Conservation (phyloP, 2,797 vertebrate species). For the Sitta carolinensis region DNA sequence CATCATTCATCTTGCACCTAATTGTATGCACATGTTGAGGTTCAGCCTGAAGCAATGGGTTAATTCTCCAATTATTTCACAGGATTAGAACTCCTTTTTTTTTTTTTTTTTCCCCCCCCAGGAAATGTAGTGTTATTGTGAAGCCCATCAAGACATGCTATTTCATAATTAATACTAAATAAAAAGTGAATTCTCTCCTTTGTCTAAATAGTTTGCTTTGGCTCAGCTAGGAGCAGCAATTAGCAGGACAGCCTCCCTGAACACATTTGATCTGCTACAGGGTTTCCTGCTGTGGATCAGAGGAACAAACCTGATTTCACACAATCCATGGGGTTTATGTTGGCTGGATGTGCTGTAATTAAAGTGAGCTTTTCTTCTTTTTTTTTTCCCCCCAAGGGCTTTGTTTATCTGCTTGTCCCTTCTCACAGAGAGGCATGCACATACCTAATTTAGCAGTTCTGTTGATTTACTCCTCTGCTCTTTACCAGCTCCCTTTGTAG, state of each 20-base stretch:
- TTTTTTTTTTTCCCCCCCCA: neutral
- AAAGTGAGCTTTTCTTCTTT: neutral
- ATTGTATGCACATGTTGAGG: neutral
- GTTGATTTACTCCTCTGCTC: slow-evolving; percentile 4
- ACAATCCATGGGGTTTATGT: neutral
- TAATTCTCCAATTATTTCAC: slow-evolving; percentile 8
- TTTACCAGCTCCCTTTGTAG: slow-evolving; percentile 14
- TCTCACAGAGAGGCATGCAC: neutral
- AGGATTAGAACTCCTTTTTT: neutral
- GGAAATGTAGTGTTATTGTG: neutral
- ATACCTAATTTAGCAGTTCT: neutral
- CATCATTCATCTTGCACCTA: neutral
- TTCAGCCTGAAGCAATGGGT: neutral
- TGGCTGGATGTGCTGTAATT: slow-evolving; percentile 34
- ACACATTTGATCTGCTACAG: slow-evolving; percentile 55
- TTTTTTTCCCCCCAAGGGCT: rapidly evolving
- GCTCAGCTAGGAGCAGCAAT: slow-evolving; percentile 56
- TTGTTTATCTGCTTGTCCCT: neutral
- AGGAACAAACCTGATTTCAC: slow-evolving; percentile 44
- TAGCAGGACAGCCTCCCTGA: slow-evolving; percentile 43
- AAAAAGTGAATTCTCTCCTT: slow-evolving; percentile 52
- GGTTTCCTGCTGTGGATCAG: slow-evolving; percentile 32
- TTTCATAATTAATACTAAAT: slow-evolving; percentile 62
- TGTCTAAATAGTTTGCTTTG: slow-evolving; percentile 49
- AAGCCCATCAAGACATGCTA: slow-evolving; percentile 14